Evolutionary conservation across 2,888 invertebrate species (phyloP), one percentile per base, ranked within the genome.

Genomic region (Lepetodrilus schrolli): DNA sequence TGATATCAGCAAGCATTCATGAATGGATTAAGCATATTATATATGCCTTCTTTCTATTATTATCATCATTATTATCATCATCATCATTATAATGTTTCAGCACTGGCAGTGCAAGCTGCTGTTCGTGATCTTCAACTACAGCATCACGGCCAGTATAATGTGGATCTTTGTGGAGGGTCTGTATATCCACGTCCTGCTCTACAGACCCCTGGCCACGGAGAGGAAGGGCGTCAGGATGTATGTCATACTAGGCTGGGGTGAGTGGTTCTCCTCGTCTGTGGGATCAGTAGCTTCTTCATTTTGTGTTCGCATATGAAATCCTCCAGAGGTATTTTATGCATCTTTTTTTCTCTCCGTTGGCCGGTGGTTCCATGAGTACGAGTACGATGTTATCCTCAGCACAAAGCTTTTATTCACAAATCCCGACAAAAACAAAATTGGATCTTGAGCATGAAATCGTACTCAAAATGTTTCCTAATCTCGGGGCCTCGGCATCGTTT

Each of bases 141-240:
- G 93, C 80, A 92, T 94, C 65, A 91, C 93, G 48, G 94, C 94
- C 4, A 94, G 94, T 87, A 93, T 94, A 86, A 93, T 93, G 58
- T 94, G 94, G 94, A 93, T 94, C 36, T 90, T 94, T 37, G 93
- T 94, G 93, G 94, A 94, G 88, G 94, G 94, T 0, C 90, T 94
- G 1, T 94, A 94, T 86, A 91, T 94, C 20, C 93, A 94, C 86
- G 94, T 94, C 89, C 90, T 94, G 69, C 93, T 94, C 49, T 94
- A 94, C 86, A 90, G 93, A 75, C 93, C 94, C 0, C 91, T 94
- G 30, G 93, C 94, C 87, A 93, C 93, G 0, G 93, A 94, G 86
- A 76, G 84, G 10, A 92, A 92, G 2, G 93, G 92, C 73, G 93
- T 94, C 73, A 90, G 92, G 2, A 90, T 91, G 65, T 94, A 94